Percentiles rank a stretch among this genome's conserved stretches.
These are phyloP conservation scores for Acleris laterana DNA, from an alignment of 2,888 invertebrate genomes.

Conservation along the genomic window DNA sequence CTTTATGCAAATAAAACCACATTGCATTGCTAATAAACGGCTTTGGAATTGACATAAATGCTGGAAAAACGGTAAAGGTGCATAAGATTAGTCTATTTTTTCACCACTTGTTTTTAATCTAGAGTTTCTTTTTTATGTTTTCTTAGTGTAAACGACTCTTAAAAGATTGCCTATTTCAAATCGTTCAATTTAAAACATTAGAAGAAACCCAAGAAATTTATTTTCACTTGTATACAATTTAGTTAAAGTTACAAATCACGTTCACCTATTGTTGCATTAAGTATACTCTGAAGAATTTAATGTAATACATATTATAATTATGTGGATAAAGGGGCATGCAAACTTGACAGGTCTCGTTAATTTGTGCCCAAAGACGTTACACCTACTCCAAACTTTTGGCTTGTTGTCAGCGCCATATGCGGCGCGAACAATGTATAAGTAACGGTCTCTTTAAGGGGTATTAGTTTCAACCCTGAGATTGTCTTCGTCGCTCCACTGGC, in stretches of 20 bases:
- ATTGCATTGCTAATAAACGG: slow-evolving; percentile 16
- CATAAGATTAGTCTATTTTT: too few species aligned
- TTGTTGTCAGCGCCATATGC: slow-evolving; percentile 6
- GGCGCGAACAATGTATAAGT: slow-evolving; percentile 2
- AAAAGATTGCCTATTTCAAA: too few species aligned
- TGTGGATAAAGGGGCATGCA: background rate
- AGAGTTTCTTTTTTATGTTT: too few species aligned
- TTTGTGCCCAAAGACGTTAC: background rate
- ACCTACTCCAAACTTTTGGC: background rate
- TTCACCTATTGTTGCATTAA: too few species aligned
- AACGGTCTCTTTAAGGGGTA: slow-evolving; percentile 10
- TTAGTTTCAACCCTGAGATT: slow-evolving; percentile 46
- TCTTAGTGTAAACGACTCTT: too few species aligned
- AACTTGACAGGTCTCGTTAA: background rate
- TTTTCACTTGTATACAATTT: too few species aligned
- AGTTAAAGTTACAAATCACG: too few species aligned
- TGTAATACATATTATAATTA: background rate
- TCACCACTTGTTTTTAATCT: too few species aligned
- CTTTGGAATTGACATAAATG: background rate
- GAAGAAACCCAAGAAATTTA: too few species aligned
- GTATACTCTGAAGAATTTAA: too few species aligned
- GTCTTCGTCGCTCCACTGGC: slow-evolving; percentile 56
- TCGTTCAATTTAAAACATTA: too few species aligned
- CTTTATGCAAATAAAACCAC: slow-evolving; percentile 18
- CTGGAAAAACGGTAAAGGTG: background rate